Evolutionary conservation across 2,888 invertebrate genomes (phyloP).

Genomic region (Netelia virgata): DNA sequence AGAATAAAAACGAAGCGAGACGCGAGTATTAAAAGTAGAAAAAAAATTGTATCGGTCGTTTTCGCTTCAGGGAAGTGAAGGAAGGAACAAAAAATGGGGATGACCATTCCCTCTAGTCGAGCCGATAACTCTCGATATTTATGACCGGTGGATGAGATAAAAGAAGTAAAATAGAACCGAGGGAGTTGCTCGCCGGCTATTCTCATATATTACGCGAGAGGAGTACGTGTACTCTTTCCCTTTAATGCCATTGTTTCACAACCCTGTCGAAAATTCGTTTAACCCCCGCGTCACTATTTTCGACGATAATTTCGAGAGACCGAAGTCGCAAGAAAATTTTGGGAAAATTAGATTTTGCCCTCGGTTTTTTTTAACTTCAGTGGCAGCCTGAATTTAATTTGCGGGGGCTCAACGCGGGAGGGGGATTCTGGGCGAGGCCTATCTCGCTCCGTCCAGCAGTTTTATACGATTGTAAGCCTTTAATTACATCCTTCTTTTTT

Average conservation of each 20-base stretch:
- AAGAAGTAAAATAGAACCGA: constrained; percentile 23
- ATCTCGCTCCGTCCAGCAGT: constrained; percentile 48
- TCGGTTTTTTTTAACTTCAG: not conserved
- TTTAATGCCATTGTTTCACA: constrained; percentile 28
- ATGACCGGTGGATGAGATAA: constrained; percentile 47
- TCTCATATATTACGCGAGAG: constrained; percentile 41
- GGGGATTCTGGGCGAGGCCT: constrained; percentile 65
- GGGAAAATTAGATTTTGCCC: not conserved
- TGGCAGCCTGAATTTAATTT: constrained; percentile 46
- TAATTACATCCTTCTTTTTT: constrained; percentile 25
- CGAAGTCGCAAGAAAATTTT: not conserved
- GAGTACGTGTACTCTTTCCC: constrained; percentile 2
- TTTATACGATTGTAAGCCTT: not conserved
- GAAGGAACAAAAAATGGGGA: not conserved
- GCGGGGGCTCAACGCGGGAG: constrained; percentile 56
- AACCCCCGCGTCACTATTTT: not conserved
- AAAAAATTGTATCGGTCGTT: constrained; percentile 45
- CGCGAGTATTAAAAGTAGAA: constrained; percentile 31
- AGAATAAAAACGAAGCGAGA: not conserved
- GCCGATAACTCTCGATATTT: constrained; percentile 62
- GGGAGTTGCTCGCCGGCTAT: constrained; percentile 1
- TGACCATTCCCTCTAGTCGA: constrained; percentile 3
- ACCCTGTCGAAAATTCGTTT: not conserved
- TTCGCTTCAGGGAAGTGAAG: not conserved
- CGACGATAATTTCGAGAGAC: not conserved